Percentiles rank a stretch among this genome's conserved stretches.
These are phyloP conservation scores for Arrhopalites spinosus DNA, from an alignment of 2,888 invertebrate genomes.

Conservation along the genomic window DNA sequence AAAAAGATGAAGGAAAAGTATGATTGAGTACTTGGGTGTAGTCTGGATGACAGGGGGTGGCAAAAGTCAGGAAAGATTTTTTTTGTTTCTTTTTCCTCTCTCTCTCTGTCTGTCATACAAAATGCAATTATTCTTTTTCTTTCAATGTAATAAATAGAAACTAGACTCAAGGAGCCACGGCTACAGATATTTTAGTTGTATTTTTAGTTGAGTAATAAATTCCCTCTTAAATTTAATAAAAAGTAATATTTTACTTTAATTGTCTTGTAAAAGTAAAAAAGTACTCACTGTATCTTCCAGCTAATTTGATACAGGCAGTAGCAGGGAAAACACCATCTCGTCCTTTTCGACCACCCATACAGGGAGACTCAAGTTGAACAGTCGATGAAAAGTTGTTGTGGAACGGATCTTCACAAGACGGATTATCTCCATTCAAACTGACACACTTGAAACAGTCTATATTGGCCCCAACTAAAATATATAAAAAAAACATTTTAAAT, in stretches of 20 bases:
- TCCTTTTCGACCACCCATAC: constrained; percentile 91
- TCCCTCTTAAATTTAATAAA: no score
- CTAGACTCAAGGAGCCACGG: no score
- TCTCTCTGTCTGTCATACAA: constrained; percentile 10
- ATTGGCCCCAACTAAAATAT: constrained; percentile 59
- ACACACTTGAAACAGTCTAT: constrained; percentile 98
- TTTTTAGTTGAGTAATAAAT: no score
- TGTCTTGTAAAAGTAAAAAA: no score
- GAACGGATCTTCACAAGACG: constrained; percentile 83
- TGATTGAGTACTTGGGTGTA: neutral
- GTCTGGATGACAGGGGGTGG: neutral
- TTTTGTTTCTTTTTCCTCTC: neutral
- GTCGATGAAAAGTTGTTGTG: constrained; percentile 86
- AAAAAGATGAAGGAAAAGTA: no score
- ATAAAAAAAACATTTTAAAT: no score
- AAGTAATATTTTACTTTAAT: no score
- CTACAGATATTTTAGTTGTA: no score
- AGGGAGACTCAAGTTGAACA: constrained; percentile 80
- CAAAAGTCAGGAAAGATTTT: neutral
- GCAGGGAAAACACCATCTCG: constrained; percentile 93
- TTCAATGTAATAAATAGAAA: no score
- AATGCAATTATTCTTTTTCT: no score
- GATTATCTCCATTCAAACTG: constrained; percentile 63
- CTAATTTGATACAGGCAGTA: constrained; percentile 94
- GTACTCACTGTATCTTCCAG: constrained; percentile 81